A percentile compares a stretch with the other conserved stretches of the same genome.
Evolutionary conservation across 2,113 vertebrate species (phyloP).

Genomic region (Gavia stellata): DNA sequence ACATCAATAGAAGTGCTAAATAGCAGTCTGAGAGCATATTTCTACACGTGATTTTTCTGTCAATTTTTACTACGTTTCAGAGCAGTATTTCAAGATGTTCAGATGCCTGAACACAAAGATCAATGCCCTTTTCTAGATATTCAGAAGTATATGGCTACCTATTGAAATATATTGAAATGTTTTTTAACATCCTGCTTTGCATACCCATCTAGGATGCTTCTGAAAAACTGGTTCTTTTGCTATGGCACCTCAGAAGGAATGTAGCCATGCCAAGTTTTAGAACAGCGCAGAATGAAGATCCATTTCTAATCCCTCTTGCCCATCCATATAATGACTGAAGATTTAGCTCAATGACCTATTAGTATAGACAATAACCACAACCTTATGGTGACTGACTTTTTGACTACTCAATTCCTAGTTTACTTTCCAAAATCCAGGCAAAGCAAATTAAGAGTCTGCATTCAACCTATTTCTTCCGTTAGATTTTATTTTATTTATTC

Average conservation of each 20-base stretch:
- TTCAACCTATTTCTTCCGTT: slow-evolving; percentile 27
- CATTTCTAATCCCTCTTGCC: slow-evolving; percentile 66
- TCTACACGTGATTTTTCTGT: background rate
- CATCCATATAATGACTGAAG: slow-evolving; percentile 56
- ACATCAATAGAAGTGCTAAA: background rate
- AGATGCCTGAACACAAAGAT: background rate
- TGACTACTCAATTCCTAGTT: slow-evolving; percentile 52
- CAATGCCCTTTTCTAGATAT: background rate
- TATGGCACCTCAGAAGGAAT: slow-evolving; percentile 34
- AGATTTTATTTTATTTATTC: slow-evolving; percentile 40
- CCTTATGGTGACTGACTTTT: slow-evolving; percentile 53
- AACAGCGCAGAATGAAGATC: slow-evolving; percentile 45
- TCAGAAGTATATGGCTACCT: background rate
- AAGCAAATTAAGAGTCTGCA: slow-evolving; percentile 55
- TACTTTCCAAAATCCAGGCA: slow-evolving; percentile 63
- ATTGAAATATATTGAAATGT: background rate
- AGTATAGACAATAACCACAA: slow-evolving; percentile 61
- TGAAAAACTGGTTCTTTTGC: slow-evolving; percentile 21
- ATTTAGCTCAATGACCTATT: slow-evolving; percentile 58
- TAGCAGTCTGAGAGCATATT: background rate
- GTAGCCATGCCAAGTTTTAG: slow-evolving; percentile 34
- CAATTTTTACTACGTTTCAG: slow-evolving; percentile 39
- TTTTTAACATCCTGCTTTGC: slow-evolving; percentile 17
- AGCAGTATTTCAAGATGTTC: background rate
- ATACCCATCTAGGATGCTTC: background rate